Evolutionary conservation across 2,797 vertebrate species (phyloP), one percentile per base, ranked within the genome.

Genomic region (Bucorvus abyssinicus): DNA sequence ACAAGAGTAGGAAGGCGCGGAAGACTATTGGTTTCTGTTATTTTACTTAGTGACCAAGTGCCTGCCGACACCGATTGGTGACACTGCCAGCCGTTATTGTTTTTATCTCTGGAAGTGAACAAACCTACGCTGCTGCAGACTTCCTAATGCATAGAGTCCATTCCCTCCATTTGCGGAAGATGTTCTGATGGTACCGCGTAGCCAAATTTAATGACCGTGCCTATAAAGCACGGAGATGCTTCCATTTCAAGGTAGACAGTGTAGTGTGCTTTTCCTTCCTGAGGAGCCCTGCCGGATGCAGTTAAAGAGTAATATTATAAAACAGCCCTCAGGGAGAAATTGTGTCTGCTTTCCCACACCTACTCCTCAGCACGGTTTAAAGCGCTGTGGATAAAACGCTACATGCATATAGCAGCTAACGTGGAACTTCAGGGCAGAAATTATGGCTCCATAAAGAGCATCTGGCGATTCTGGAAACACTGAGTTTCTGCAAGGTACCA

Each of bases 361-460:
- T 60, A 74, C 53, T 60, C 53, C 63, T 65, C 61, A 45, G 68
- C 34, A 67, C n/a, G 45, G 78, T 83, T 83, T 84, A 89, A 81
- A 80, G 69, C 42, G 65, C n/a, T 5, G 10, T 69, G 27, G 36
- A 78, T 64, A 94, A 95, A 95, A 94, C n/a, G 36, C 49, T 74
- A 60, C 56, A 36, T 11, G 36, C 27, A 59, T 81, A 76, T 89
- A 74, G 84, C 57, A 80, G 77, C 74, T 91, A 59, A 69, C 2
- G 5, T 49, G 67, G 90, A 89, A 92, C 44, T 81, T 69, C 26
- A 78, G 59, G 59, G 65, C 53, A 88, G 69, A 84, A 96, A 69
- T 91, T 63, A 85, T 7, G 21, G 71, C 63, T 89, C 91, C 86
- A 78, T 78, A 24, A 86, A 92, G 69, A 77, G n/a, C n/a, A 44